Base-by-base conservation (phyloP, 2,888 invertebrate genomes). In the Chesias legatella region DNA sequence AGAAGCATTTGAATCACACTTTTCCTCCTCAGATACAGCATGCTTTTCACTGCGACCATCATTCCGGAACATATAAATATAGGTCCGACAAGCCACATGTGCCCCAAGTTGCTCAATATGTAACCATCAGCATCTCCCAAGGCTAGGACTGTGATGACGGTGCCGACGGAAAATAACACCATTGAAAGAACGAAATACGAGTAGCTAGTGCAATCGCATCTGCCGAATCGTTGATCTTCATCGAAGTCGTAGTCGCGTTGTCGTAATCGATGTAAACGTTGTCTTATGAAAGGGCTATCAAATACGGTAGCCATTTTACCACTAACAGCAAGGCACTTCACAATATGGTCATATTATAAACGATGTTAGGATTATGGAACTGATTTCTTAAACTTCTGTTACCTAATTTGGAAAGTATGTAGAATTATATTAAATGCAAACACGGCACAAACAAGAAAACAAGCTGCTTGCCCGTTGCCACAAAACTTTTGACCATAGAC, bases 51-150 rank as follows among this genome's bases (percentile, higher is more conserved):
- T 28, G 91, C 92, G 37, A 92, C 90, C 91, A 92, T 91, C 76
- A 91, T 89, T 53, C 91, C 92, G 50, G 91, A 91, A 75, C 92
- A 91, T 67, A 92, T 91, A 67, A 91, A 91, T 65, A 92, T 90
- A 35, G 92, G 92, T 43, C 92, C 92, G 43, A 92, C 91, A 8
- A 91, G 85, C 92, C 92, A 92, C 91, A 91, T 91, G 81, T 91
- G 91, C 48, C 91, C 91, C 56, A 92, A 78, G 75, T 90, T 90
- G 55, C 77, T 89, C 55, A 91, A 88, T 58, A 91, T 86, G 57
- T 90, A 90, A 34, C 90, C 90, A 73, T 91, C 90, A 39, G 89
- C 85, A 63, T 90, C 91, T 47, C 91, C 91, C 54, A 91, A 78
- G 30, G 92, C 91, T 42, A 91, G 72, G 38, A 92, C 90, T 48